Base-by-base conservation (phyloP, 2,797 vertebrate species). In the Anolis apletophallus region DNA sequence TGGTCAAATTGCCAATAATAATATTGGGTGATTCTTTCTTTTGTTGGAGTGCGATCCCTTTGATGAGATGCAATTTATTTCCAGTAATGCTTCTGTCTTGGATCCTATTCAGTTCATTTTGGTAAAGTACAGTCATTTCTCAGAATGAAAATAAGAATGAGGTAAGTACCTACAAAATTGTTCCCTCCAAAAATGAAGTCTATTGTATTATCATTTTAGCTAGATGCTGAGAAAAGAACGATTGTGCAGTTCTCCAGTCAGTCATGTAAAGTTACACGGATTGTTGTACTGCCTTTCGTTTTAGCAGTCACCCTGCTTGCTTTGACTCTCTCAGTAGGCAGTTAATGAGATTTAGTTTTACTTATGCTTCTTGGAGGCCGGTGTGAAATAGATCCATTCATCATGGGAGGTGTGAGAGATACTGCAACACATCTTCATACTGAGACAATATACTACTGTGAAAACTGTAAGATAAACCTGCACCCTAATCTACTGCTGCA, bases 351-450 rank as follows among this genome's bases (percentile, higher is more conserved):
- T 55, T 19, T 69, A 76, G 34, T 36, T 75, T 79, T 68, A 57
- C 50, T 54, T 32, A 57, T 68, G 52, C 23, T 76, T 86, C 80
- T 69, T 50, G n/a, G 54, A 74, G 17, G 59, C 61, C 50, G 68
- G 17, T 67, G 72, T 40, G 72, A 86, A 86, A 76, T 61, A 68
- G 16, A 11, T 40, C 85, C 32, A 74, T 86, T 67, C 46, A 40
- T 75, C 85, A 86, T 40, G 71, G 52, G 32, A 67, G 12, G 34
- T 86, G 50, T 68, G n/a, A 40, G 26, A 68, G 79, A 76, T 81
- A 36, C 32, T 11, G 14, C 16, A 64, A 40, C 50, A 32, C 29
- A 55, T 55, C 36, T 73, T 76, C 19, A 26, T 50, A 50, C 40
- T 50, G 67, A 81, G 85, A 40, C 57, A 76, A 52, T 23, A 19